Conservation (phyloP, 2,888 invertebrate genomes). For the Meiosimyza decipiens region DNA sequence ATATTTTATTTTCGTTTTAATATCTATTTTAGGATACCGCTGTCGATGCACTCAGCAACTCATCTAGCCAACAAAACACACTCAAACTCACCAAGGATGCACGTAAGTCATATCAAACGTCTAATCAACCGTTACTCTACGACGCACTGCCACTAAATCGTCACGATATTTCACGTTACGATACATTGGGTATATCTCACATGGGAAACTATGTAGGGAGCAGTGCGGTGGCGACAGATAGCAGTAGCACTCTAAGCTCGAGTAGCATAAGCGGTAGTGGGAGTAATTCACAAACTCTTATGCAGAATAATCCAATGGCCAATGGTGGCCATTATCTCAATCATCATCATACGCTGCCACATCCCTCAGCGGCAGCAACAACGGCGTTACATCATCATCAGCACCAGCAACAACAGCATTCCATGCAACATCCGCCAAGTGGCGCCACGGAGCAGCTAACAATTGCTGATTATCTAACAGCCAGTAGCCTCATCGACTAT, state of each 20-base stretch:
- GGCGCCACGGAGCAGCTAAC: constrained; percentile 57
- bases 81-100: constrained; percentile 62
- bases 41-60: constrained; percentile 57
- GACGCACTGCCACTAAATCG: constrained; percentile 63
- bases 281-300: constrained; percentile 41
- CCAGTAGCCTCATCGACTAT: constrained; percentile 64
- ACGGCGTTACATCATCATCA: constrained; percentile 40
- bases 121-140: constrained; percentile 60
- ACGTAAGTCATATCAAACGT: constrained; percentile 57
- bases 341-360: constrained; percentile 60
- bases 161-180: constrained; percentile 58
- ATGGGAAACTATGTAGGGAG: constrained; percentile 55
- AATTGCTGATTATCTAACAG: constrained; percentile 63
- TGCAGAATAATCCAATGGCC: constrained; percentile 42
- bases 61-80: constrained; percentile 65
- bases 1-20: constrained; percentile 25
- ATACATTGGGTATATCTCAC: constrained; percentile 54
- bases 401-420: constrained; percentile 43
- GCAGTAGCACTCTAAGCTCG: constrained; percentile 54
- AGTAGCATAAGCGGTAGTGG: constrained; percentile 50
- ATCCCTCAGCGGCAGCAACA: constrained; percentile 43
- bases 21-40: constrained; percentile 44
- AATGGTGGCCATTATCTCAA: constrained; percentile 45
- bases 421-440: constrained; percentile 44
- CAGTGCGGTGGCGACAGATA: constrained; percentile 48